Percentiles rank a stretch among this genome's conserved stretches.
Conservation (phyloP, 37 sponge, comb jelly and placozoan genomes). For the Bolinopsis microptera region DNA sequence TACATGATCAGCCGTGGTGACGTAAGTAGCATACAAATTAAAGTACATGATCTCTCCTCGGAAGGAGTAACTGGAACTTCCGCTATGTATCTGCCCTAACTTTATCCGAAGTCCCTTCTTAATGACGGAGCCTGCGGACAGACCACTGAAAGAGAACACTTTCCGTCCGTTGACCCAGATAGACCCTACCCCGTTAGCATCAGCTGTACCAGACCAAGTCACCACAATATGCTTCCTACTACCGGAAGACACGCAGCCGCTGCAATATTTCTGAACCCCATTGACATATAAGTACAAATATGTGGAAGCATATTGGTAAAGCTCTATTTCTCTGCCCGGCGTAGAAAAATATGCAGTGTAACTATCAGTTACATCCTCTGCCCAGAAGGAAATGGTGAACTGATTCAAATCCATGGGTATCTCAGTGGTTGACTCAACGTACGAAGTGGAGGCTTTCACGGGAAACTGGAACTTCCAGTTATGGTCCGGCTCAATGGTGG, state of each 20-base stretch:
- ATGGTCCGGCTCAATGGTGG: not conserved
- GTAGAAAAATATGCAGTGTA: not conserved
- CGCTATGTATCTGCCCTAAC: not conserved
- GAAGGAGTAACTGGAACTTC: not conserved
- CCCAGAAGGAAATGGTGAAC: not conserved
- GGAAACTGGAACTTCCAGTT: not conserved
- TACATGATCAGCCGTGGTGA: not conserved
- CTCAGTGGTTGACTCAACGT: not conserved
- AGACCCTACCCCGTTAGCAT: not conserved
- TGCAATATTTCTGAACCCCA: not conserved
- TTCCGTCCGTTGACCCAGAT: not conserved
- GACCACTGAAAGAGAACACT: not conserved
- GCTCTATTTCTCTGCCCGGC: not conserved
- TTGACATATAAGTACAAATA: not conserved
- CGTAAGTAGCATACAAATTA: not conserved
- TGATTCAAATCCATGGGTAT: not conserved
- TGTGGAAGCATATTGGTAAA: not conserved
- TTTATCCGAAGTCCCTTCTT: not conserved
- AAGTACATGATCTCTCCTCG: not conserved
- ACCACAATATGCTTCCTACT: not conserved
- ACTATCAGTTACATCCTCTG: not conserved
- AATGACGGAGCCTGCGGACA: not conserved
- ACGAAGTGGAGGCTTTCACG: not conserved
- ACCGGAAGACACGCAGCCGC: not conserved
- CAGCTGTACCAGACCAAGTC: not conserved